Percentiles rank a stretch among this genome's conserved stretches.
phyloP scores from a whole-genome alignment of 2,113 vertebrate genomes.

The Mobula hypostoma region DNA sequence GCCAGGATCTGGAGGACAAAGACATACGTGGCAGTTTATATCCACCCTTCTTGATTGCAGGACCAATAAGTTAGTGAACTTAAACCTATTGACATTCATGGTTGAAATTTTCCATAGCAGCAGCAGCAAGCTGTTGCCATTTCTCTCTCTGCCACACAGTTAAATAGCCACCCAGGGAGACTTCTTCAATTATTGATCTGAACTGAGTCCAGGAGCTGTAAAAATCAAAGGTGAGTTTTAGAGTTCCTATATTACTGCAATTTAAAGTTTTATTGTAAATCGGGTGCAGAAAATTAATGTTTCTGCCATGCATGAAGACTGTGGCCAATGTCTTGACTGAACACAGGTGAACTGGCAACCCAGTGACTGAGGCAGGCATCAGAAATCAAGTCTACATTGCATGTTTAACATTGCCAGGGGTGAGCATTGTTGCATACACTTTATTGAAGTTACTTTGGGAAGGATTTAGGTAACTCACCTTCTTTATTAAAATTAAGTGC shows the following conservation, averaged over 20 bases:
- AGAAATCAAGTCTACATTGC: background rate
- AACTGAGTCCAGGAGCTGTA: background rate
- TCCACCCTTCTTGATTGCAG: background rate
- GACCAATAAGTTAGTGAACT: background rate
- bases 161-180: background rate
- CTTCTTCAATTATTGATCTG: background rate
- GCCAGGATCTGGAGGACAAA: background rate
- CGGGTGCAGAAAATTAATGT: background rate
- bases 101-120: background rate
- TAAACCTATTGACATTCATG: background rate
- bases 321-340: background rate
- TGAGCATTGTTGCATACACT: background rate
- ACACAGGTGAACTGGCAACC: background rate
- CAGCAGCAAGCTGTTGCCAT: background rate
- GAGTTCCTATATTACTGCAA: background rate
- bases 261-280: background rate
- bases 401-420: background rate
- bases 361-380: background rate
- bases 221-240: background rate
- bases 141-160: background rate
- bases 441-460: background rate
- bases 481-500: background rate
- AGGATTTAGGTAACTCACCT: background rate
- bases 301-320: background rate
- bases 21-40: background rate